These are phyloP conservation scores for Vimba vimba DNA, from an alignment of 2,113 vertebrate genomes.

Conservation along the genomic window DNA sequence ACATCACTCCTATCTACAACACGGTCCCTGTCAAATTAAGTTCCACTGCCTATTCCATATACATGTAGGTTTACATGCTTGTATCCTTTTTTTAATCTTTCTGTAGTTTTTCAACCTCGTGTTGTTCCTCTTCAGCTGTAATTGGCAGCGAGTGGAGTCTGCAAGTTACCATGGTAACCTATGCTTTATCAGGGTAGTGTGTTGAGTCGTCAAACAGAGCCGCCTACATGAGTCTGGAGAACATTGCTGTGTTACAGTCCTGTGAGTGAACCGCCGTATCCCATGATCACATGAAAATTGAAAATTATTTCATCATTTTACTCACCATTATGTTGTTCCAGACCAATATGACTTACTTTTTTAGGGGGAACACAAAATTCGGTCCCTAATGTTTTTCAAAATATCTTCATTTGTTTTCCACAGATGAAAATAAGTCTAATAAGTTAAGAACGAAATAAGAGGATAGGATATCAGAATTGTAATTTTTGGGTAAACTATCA, in stretches of 20 bases:
- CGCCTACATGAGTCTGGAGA: constrained; percentile 49
- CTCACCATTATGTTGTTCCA: background rate
- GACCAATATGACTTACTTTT: background rate
- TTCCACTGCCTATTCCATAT: constrained; percentile 22
- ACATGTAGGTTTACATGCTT: background rate
- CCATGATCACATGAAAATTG: constrained; percentile 1
- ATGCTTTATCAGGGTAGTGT: constrained; percentile 44
- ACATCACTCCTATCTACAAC: constrained; percentile 16
- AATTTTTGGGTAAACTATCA: background rate
- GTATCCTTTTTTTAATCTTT: background rate
- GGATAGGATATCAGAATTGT: background rate
- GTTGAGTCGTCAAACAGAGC: constrained; percentile 56
- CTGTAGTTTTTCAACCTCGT: background rate
- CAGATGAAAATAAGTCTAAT: background rate
- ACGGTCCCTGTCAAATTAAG: background rate
- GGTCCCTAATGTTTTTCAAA: background rate
- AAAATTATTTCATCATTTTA: background rate
- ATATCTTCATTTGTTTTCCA: background rate
- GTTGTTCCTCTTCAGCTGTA: constrained; percentile 7
- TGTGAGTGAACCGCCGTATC: constrained; percentile 34
- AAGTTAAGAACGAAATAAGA: background rate
- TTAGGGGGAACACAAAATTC: background rate
- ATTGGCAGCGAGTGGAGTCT: constrained; percentile 36
- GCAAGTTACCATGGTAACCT: constrained; percentile 56
- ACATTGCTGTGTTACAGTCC: constrained; percentile 35